Evolutionary conservation across 1,140 invertebrate genomes (phyloP), one percentile per base, ranked within the genome.

Genomic region (Platyura marginata): DNA sequence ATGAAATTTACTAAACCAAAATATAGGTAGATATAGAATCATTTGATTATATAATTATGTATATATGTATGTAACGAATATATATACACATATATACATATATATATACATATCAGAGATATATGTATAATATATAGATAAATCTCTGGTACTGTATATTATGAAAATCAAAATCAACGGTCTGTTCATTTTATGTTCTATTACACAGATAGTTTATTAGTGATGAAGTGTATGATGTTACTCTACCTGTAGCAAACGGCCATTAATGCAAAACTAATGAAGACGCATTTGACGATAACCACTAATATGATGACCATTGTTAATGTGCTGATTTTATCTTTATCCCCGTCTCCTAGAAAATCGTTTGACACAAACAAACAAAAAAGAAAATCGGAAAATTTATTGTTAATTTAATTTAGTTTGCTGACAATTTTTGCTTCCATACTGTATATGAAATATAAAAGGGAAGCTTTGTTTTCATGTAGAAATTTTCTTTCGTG

Each of bases 211-310:
- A n/a, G n/a, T n/a, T n/a, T n/a, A n/a, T n/a, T n/a, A n/a, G n/a
- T n/a, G n/a, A n/a, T n/a, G n/a, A n/a, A n/a, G n/a, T n/a, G 52
- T 44, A n/a, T 29, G 38, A 15, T 37, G 51, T 63, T 68, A 75
- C 70, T 72, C 65, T 85, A 89, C 86, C 89, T 91, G 83, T 90
- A 92, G 75, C 87, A 92, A 74, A 87, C 78, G 62, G 88, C 86
- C 73, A 88, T 77, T 70, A 88, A 74, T 63, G 86, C 83, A 77
- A 93, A 89, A 73, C 80, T 81, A 74, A 91, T 77, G 78, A 92
- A 90, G 72, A 92, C 84, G 61, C 76, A 76, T 59, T 83, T 89
- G 61, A 91, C 84, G 62, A 89, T 86, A 61, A 78, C 76, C 57
- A 88, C 82, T 71, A 93, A 77, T 66, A 91, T 83, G 68, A 91